These are phyloP conservation scores for Ranitomeya imitator DNA, from an alignment of 2,113 vertebrate genomes.

Conservation along the genomic window DNA sequence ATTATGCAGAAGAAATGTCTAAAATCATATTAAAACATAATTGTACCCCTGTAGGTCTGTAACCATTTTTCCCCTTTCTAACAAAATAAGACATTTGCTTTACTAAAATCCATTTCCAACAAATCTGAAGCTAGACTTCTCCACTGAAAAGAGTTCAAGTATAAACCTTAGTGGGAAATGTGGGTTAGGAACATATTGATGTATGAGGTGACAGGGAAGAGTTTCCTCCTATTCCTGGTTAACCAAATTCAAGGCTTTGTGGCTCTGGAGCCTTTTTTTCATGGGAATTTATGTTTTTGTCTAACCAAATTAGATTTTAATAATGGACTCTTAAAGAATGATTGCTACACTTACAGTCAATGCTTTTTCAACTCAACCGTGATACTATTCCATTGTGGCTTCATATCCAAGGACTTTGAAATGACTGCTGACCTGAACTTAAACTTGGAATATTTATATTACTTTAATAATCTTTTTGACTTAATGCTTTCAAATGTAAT, in stretches of 20 bases:
- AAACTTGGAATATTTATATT: conserved; percentile 12
- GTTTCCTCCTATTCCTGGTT: conserved; percentile 45
- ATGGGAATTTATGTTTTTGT: conserved; percentile 22
- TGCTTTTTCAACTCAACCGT: conserved; percentile 36
- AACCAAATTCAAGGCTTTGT: conserved; percentile 44
- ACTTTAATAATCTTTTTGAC: conserved; percentile 12
- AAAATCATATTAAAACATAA: not conserved
- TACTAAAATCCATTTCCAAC: not conserved
- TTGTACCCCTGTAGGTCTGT: not conserved
- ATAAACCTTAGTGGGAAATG: conserved; percentile 31
- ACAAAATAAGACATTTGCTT: conserved; percentile 2
- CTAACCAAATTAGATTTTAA: conserved; percentile 48
- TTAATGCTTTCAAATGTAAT: conserved; percentile 5
- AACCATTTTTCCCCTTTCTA: not conserved
- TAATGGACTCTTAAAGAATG: conserved; percentile 20
- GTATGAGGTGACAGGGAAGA: conserved; percentile 49
- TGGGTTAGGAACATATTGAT: conserved; percentile 27
- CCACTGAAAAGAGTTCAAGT: conserved; percentile 2
- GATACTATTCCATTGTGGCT: conserved; percentile 46
- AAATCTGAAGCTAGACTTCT: not conserved
- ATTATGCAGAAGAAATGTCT: not conserved
- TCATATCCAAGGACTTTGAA: conserved; percentile 12
- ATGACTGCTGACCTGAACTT: conserved; percentile 26
- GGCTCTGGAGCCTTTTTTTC: conserved; percentile 12
- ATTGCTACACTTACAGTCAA: conserved; percentile 37